Evolutionary conservation across 2,797 vertebrate genomes (phyloP).

Genomic region (Amazona finschi): DNA sequence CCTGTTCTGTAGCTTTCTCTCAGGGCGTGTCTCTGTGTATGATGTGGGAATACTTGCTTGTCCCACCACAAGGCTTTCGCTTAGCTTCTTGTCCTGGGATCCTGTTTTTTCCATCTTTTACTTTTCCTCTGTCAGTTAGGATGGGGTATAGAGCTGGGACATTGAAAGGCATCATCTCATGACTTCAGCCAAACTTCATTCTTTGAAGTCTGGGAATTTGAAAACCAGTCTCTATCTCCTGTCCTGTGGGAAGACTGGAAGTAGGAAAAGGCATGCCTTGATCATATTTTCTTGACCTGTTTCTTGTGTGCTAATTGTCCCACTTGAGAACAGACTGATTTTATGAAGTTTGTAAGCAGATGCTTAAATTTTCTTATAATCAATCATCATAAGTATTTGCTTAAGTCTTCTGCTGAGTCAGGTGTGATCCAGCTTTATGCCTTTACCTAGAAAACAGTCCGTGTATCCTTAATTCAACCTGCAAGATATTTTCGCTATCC

Average conservation of each 20-base stretch:
- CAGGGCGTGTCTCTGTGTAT: neutral
- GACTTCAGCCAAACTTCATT: neutral
- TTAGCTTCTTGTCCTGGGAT: neutral
- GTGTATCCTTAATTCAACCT: neutral
- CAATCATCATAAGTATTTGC: neutral
- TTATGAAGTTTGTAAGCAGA: neutral
- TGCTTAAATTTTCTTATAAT: neutral
- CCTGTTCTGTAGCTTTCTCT: neutral
- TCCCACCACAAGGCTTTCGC: neutral
- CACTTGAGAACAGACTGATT: neutral
- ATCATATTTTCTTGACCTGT: neutral
- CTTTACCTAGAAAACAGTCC: neutral
- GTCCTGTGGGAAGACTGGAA: neutral
- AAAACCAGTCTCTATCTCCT: neutral
- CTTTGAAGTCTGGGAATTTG: neutral
- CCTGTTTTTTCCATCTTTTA: neutral
- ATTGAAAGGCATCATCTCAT: neutral
- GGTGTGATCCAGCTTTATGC: neutral
- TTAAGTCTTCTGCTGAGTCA: neutral
- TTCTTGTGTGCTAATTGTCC: neutral
- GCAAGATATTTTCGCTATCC: neutral
- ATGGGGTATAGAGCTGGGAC: neutral
- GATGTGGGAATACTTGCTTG: neutral
- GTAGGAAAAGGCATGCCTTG: neutral
- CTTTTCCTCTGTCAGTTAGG: neutral